Conservation (phyloP, 2,113 vertebrate genomes). For the Burhinus bistriatus region DNA sequence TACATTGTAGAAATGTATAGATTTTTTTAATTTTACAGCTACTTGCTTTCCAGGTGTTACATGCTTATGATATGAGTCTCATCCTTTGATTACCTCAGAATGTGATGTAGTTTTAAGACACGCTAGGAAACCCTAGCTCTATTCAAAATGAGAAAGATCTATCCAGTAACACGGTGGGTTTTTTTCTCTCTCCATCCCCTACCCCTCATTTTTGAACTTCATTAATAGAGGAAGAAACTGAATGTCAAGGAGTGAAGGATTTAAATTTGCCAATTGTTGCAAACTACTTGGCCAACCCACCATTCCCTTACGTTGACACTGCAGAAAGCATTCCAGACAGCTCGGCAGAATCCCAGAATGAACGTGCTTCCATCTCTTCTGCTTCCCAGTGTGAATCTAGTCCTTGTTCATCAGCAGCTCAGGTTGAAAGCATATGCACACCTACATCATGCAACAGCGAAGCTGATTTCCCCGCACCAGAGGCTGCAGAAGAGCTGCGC, state of each 20-base stretch:
- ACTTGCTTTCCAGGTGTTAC: neutral
- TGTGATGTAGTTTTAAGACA: neutral
- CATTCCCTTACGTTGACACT: constrained; percentile 68
- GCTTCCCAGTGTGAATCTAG: constrained; percentile 33
- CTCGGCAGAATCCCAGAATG: constrained; percentile 55
- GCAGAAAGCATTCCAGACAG: constrained; percentile 59
- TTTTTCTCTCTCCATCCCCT: neutral
- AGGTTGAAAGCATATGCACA: neutral
- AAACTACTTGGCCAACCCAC: constrained; percentile 76
- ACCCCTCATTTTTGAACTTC: neutral
- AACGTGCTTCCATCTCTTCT: constrained; percentile 60
- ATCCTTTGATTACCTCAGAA: neutral
- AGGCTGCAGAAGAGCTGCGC: neutral
- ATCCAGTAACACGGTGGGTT: neutral
- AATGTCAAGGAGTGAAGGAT: constrained; percentile 72
- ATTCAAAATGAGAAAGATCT: neutral
- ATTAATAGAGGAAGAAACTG: constrained; percentile 78
- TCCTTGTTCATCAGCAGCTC: neutral
- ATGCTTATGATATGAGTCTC: neutral
- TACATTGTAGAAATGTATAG: neutral
- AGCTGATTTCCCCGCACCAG: neutral
- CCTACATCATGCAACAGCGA: neutral
- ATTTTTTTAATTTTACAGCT: neutral
- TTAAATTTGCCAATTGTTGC: constrained; percentile 76
- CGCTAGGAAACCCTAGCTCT: neutral